Conservation (phyloP, 2,797 vertebrate genomes). For the Bradypodion pumilum region DNA sequence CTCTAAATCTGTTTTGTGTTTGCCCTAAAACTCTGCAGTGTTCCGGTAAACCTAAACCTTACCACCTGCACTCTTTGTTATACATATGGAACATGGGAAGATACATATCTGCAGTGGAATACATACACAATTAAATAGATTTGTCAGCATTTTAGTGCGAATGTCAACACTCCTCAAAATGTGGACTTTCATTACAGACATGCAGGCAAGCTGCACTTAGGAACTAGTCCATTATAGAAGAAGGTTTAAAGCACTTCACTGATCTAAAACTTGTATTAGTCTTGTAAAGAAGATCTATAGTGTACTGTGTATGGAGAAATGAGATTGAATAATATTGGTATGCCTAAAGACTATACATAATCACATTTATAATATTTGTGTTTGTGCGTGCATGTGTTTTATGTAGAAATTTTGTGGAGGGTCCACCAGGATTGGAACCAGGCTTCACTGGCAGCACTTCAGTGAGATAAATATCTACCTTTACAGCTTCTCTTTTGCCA, state of each 20-base stretch:
- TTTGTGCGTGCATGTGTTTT: background rate
- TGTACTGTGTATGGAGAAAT: background rate
- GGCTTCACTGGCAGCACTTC: too few species aligned
- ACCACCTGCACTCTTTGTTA: background rate
- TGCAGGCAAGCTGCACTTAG: too few species aligned
- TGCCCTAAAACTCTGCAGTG: background rate
- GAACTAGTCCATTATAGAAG: background rate
- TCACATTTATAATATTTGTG: background rate
- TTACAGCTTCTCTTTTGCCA: background rate
- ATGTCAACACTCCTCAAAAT: background rate
- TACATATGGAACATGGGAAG: background rate
- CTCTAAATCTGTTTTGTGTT: background rate
- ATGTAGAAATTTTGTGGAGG: background rate
- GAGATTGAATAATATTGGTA: background rate
- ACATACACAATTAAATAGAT: background rate
- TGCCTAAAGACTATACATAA: too few species aligned
- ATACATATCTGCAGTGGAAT: too few species aligned
- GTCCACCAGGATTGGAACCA: background rate
- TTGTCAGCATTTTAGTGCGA: background rate
- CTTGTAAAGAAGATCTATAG: background rate
- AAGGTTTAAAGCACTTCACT: background rate
- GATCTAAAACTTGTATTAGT: background rate
- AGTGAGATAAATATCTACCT: background rate
- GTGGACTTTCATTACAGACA: background rate
- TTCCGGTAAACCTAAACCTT: background rate